Percentiles rank a stretch among this genome's conserved stretches.
Evolutionary conservation across 2,888 invertebrate species (phyloP).

Genomic region (Lucinisca nassula): DNA sequence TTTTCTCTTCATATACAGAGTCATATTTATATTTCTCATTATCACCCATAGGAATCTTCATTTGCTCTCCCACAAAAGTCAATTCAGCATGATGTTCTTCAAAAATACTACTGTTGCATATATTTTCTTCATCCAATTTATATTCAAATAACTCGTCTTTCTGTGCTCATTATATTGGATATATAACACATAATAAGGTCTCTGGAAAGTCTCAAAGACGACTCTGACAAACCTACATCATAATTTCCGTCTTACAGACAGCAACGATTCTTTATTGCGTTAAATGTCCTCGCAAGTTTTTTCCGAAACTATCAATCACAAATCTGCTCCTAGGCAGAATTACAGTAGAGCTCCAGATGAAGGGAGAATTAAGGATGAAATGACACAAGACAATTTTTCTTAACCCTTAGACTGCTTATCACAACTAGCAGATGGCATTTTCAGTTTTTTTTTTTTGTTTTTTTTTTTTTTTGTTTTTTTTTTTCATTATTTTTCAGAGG

Average conservation of each 20-base stretch:
- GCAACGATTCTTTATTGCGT: not conserved
- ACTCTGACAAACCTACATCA: not conserved
- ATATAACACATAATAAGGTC: not conserved
- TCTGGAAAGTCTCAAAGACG: not conserved
- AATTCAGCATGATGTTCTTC: not conserved
- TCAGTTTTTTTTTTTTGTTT: too few species aligned
- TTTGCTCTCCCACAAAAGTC: not conserved
- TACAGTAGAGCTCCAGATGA: not conserved
- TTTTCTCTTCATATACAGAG: not conserved
- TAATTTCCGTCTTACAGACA: not conserved
- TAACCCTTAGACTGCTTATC: too few species aligned
- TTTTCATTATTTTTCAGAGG: too few species aligned
- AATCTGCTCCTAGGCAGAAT: not conserved
- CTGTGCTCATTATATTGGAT: not conserved
- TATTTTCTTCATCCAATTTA: conserved; percentile 2
- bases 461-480: too few species aligned
- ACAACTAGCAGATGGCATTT: too few species aligned
- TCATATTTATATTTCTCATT: conserved; percentile 6
- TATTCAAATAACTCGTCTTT: conserved; percentile 1
- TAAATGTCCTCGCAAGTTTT: not conserved
- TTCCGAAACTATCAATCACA: not conserved
- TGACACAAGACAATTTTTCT: not conserved
- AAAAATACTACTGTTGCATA: not conserved
- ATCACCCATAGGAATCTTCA: conserved; percentile 29
- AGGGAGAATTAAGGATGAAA: not conserved